A percentile compares a stretch with the other conserved stretches of the same genome.
These are phyloP conservation scores for Drosophila persimilis DNA, from an alignment of 1,140 invertebrate genomes.

Conservation along the genomic window DNA sequence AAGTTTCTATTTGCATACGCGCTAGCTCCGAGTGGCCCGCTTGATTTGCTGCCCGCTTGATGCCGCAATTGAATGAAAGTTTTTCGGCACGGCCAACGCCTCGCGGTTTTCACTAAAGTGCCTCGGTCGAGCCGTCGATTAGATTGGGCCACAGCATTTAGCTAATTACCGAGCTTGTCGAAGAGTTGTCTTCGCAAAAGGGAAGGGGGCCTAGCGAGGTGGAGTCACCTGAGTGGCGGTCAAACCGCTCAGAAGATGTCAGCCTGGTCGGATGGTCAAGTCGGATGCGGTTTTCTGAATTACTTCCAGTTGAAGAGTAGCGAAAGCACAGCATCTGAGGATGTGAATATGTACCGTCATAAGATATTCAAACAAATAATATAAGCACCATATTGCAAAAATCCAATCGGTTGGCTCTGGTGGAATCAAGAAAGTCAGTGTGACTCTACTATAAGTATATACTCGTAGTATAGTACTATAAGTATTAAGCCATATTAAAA, in stretches of 20 bases:
- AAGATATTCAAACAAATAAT: too few relatives aligned
- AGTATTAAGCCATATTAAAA: too few relatives aligned
- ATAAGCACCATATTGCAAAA: too few relatives aligned
- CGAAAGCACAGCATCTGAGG: too few relatives aligned
- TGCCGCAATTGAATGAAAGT: slow-evolving; percentile 68
- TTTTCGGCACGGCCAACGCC: slow-evolving; percentile 47
- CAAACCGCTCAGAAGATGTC: slow-evolving; percentile 35
- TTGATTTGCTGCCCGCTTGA: slow-evolving; percentile 22
- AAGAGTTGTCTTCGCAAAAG: slow-evolving; percentile 13
- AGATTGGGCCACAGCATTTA: slow-evolving; percentile 62
- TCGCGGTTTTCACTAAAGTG: slow-evolving; percentile 68
- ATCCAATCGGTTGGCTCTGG: too few relatives aligned
- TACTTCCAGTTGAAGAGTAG: slow-evolving; percentile 19
- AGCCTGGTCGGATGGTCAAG: slow-evolving; percentile 12
- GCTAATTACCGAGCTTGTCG: slow-evolving; percentile 59
- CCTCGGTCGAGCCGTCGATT: slow-evolving; percentile 51
- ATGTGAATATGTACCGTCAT: too few relatives aligned
- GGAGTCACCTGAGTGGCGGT: slow-evolving; percentile 11
- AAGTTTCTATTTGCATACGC: slow-evolving; percentile 59
- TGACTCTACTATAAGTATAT: too few relatives aligned
- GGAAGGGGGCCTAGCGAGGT: neutral
- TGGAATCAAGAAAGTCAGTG: too few relatives aligned
- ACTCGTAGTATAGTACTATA: too few relatives aligned
- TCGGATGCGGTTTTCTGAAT: slow-evolving; percentile 7
- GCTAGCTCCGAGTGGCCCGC: slow-evolving; percentile 30